phyloP scores from a whole-genome alignment of 2,888 invertebrate species.

The Nineta flava region DNA sequence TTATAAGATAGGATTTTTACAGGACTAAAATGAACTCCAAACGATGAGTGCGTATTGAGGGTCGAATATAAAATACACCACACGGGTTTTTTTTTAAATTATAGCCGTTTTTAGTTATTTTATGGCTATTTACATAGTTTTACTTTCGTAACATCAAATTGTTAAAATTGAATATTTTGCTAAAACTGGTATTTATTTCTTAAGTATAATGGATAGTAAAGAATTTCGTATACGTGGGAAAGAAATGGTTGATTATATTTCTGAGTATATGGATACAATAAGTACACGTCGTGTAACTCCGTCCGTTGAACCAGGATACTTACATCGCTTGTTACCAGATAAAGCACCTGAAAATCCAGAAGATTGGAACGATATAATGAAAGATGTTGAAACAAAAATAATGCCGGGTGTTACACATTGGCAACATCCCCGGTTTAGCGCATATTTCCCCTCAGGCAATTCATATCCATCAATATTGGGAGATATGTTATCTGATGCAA shows the following conservation, averaged over 20 bases:
- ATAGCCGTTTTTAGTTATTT: too few relatives aligned
- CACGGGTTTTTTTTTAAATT: too few relatives aligned
- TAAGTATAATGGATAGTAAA: conserved; percentile 84
- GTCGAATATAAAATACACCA: too few relatives aligned
- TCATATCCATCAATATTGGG: conserved; percentile 93
- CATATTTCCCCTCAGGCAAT: conserved; percentile 97
- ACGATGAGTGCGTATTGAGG: too few relatives aligned
- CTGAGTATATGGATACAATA: conserved; percentile 72
- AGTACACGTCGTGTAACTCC: conserved; percentile 73
- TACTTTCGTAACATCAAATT: too few relatives aligned
- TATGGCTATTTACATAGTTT: too few relatives aligned
- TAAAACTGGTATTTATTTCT: too few relatives aligned
- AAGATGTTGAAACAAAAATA: conserved; percentile 77
- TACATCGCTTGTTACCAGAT: conserved; percentile 57
- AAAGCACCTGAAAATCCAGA: conserved; percentile 74
- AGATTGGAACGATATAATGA: conserved; percentile 76
- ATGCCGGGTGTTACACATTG: conserved; percentile 96
- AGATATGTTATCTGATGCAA: conserved; percentile 91
- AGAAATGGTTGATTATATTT: conserved; percentile 93
- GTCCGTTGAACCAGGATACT: conserved; percentile 80
- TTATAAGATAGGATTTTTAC: too few relatives aligned
- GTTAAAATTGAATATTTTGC: too few relatives aligned
- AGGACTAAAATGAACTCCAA: too few relatives aligned
- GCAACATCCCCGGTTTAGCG: conserved; percentile 98
- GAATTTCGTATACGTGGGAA: conserved; percentile 77